A percentile compares a stretch with the other conserved stretches of the same genome.
phyloP scores from a whole-genome alignment of 2,888 invertebrate species.

The Deilephila porcellus region DNA sequence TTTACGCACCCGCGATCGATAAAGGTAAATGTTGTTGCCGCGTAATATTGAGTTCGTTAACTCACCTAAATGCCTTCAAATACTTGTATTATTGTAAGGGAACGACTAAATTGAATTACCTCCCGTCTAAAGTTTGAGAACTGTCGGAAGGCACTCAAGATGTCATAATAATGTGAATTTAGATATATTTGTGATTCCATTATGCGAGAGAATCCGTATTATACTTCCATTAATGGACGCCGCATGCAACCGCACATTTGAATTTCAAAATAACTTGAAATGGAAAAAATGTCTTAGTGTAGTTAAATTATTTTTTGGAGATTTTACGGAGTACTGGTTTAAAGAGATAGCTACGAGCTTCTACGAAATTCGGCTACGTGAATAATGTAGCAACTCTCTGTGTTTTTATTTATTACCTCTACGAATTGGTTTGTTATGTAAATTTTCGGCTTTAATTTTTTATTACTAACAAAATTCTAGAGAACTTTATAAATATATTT shows the following conservation, averaged over 20 bases:
- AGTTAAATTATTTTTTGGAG: neutral
- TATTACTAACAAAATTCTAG: no score
- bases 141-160: constrained; percentile 51
- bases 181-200: constrained; percentile 64
- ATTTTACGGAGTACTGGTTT: neutral
- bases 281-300: neutral
- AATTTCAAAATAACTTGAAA: constrained; percentile 27
- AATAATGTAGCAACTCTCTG: neutral
- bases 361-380: constrained; percentile 12
- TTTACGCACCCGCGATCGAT: neutral
- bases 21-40: constrained; percentile 27
- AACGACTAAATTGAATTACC: constrained; percentile 34
- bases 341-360: constrained; percentile 1
- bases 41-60: constrained; percentile 18
- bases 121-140: constrained; percentile 34
- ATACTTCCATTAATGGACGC: constrained; percentile 54
- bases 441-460: neutral
- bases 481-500: no score
- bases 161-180: constrained; percentile 57
- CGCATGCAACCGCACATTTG: constrained; percentile 26
- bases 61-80: constrained; percentile 20
- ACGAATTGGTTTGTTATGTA: neutral
- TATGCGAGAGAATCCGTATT: constrained; percentile 57
- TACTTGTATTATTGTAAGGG: constrained; percentile 33
- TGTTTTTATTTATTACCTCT: neutral